Percentiles rank a stretch among this genome's conserved stretches.
Conservation (phyloP, 2,797 vertebrate genomes). For the Lepilemur septentrionalis region DNA sequence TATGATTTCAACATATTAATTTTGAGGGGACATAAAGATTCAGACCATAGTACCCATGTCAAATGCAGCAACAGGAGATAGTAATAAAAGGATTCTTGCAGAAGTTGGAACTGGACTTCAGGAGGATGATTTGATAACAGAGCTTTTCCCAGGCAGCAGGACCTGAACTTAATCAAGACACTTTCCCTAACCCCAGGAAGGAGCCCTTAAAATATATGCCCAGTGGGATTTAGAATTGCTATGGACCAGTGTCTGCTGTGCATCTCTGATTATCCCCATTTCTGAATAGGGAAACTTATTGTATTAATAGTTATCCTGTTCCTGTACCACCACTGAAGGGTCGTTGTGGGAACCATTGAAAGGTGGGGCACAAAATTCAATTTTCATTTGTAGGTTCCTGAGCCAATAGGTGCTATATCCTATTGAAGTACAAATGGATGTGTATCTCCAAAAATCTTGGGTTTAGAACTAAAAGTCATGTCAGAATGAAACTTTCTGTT, state of each 20-base stretch:
- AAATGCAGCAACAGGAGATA: background rate
- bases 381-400: background rate
- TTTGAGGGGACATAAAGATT: background rate
- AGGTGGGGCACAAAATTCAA: background rate
- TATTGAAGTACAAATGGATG: background rate
- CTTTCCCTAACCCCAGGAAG: too few species aligned
- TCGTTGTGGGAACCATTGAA: background rate
- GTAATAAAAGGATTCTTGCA: background rate
- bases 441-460: background rate
- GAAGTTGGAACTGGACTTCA: background rate
- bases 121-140: background rate
- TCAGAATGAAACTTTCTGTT: background rate
- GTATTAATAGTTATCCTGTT: background rate
- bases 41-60: background rate
- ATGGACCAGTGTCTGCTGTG: accelerated
- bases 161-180: background rate
- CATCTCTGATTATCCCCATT: background rate
- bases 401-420: background rate
- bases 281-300: background rate
- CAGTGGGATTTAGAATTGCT: background rate
- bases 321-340: background rate
- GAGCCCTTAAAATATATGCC: background rate
- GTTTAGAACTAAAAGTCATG: background rate
- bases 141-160: background rate
- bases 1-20: background rate